A percentile compares a stretch with the other conserved stretches of the same genome.
phyloP scores from a whole-genome alignment of 2,797 vertebrate species.

The Myotis findleyi region DNA sequence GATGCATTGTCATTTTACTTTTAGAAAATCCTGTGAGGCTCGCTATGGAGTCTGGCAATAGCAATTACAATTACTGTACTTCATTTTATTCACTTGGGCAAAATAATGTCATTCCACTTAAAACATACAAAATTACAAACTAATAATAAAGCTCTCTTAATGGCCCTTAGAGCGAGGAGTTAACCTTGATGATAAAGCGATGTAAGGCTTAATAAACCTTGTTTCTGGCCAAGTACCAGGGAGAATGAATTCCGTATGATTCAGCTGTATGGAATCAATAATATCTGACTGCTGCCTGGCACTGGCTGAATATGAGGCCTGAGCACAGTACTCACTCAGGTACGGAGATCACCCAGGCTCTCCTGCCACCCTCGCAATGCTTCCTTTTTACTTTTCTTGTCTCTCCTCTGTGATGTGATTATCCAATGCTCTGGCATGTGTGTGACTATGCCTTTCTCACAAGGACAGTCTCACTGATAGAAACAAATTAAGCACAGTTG shows the following conservation, averaged over 20 bases:
- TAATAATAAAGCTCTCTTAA: constrained; percentile 81
- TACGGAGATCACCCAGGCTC: neutral
- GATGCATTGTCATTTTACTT: constrained; percentile 78
- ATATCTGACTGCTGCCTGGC: constrained; percentile 30
- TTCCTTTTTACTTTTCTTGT: neutral
- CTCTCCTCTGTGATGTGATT: neutral
- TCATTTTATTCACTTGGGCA: constrained; percentile 83
- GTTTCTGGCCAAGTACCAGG: constrained; percentile 67
- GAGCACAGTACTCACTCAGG: neutral
- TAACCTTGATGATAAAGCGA: constrained; percentile 82
- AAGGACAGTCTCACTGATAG: neutral
- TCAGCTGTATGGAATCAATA: constrained; percentile 64
- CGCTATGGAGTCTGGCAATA: constrained; percentile 68
- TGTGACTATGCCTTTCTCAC: neutral
- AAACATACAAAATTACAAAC: constrained; percentile 82
- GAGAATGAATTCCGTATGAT: constrained; percentile 65
- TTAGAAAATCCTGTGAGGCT: constrained; percentile 76
- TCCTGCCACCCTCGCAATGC: neutral
- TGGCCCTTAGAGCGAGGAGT: constrained; percentile 77
- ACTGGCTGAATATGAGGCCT: neutral
- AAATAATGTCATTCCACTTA: constrained; percentile 82
- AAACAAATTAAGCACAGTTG: neutral
- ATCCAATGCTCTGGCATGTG: neutral
- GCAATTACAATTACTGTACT: constrained; percentile 79
- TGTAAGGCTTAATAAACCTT: constrained; percentile 78